These are phyloP conservation scores for Drosophila subobscura DNA, from an alignment of 1,140 invertebrate species.

Conservation along the genomic window DNA sequence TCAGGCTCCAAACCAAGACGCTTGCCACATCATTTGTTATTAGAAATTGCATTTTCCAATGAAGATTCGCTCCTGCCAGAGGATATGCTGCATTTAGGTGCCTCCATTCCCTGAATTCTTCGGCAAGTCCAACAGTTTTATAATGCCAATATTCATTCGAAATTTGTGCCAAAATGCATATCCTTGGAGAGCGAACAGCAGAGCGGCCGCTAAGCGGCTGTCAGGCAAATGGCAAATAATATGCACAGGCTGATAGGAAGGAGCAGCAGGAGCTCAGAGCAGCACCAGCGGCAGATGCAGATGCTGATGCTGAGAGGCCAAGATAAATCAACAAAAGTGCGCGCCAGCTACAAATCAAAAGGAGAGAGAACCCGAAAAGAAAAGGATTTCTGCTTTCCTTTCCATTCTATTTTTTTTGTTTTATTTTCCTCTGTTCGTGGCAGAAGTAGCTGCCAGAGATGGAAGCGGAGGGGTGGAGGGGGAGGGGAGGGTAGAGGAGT, in stretches of 20 bases:
- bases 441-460: conserved; percentile 9
- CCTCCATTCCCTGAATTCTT: background rate
- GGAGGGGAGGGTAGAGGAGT: conserved; percentile 31
- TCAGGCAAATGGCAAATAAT: conserved; percentile 61
- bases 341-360: conserved; percentile 72
- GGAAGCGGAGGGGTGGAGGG: conserved; percentile 3
- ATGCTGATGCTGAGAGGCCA: background rate
- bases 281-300: background rate
- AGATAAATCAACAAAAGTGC: conserved; percentile 50
- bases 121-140: conserved; percentile 20
- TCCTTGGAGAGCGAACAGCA: conserved; percentile 13
- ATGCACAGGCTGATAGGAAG: conserved; percentile 14
- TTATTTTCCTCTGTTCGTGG: conserved; percentile 16
- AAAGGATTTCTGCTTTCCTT: conserved; percentile 52
- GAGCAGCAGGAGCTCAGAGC: background rate
- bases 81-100: background rate
- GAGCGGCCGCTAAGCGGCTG: conserved; percentile 44
- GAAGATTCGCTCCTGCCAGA: too few species aligned
- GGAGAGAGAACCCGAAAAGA: conserved; percentile 55
- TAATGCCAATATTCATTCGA: conserved; percentile 40
- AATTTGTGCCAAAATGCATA: conserved; percentile 41
- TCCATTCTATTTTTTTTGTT: conserved; percentile 60
- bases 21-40: conserved; percentile 17
- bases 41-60: conserved; percentile 19
- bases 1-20: conserved; percentile 18